phyloP scores from a whole-genome alignment of 1,140 invertebrate genomes.

The Macrosteles quadrilineatus region DNA sequence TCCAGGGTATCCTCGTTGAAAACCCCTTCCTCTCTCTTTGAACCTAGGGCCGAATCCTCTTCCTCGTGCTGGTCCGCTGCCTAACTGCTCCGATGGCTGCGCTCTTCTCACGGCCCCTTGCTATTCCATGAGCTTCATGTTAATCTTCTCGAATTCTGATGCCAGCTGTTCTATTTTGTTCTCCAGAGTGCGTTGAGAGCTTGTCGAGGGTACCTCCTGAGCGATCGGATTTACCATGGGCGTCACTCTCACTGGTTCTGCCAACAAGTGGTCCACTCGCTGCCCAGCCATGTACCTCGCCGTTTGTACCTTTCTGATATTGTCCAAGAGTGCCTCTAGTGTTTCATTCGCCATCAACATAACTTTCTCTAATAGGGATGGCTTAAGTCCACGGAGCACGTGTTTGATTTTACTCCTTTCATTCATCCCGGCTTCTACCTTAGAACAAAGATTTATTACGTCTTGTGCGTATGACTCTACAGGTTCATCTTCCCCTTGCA shows the following conservation, averaged over 20 bases:
- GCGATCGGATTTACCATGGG: no score
- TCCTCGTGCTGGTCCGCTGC: neutral
- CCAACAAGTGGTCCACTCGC: neutral
- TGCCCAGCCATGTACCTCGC: neutral
- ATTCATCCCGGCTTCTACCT: neutral
- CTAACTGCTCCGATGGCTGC: neutral
- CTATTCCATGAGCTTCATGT: neutral
- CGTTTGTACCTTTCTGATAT: neutral
- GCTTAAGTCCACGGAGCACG: neutral
- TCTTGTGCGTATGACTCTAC: neutral
- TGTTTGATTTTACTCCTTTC: neutral
- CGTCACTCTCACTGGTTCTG: neutral
- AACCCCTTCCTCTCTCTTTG: neutral
- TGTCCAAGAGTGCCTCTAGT: neutral
- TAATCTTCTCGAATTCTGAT: neutral
- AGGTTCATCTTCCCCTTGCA: neutral
- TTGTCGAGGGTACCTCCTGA: neutral
- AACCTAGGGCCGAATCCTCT: neutral
- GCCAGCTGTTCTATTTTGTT: neutral
- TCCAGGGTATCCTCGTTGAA: neutral
- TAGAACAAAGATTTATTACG: neutral
- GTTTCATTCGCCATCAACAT: neutral
- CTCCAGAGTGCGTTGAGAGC: neutral
- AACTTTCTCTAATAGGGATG: neutral
- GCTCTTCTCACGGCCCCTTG: neutral